A percentile compares a stretch with the other conserved stretches of the same genome.
These are phyloP conservation scores for Lordiphosa clarofinis DNA, from an alignment of 1,140 invertebrate genomes.

Conservation along the genomic window DNA sequence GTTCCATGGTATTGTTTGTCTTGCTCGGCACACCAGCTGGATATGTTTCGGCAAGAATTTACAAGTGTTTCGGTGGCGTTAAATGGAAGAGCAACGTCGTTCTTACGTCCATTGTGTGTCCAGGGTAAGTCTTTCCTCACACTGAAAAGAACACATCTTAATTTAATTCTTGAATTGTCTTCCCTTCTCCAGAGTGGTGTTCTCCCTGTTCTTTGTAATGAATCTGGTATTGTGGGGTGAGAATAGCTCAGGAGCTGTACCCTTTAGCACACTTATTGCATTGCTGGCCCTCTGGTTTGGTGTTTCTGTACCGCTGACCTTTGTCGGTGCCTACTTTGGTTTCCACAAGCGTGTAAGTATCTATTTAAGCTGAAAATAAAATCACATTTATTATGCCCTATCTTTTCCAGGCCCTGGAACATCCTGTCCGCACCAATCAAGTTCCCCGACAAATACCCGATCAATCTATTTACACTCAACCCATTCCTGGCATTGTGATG, in stretches of 20 bases:
- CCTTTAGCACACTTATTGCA: conserved; percentile 98
- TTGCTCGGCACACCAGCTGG: conserved; percentile 97
- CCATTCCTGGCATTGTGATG: conserved; percentile 96
- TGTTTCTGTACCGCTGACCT: conserved; percentile 98
- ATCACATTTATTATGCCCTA: not conserved
- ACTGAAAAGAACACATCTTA: too few relatives aligned
- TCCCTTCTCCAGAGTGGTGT: conserved; percentile 89
- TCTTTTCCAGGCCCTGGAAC: conserved; percentile 89
- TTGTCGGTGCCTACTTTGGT: conserved; percentile 98
- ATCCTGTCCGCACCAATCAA: conserved; percentile 98
- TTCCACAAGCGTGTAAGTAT: conserved; percentile 95
- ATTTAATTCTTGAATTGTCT: too few relatives aligned
- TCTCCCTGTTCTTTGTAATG: conserved; percentile 96
- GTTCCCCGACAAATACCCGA: conserved; percentile 99
- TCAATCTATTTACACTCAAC: conserved; percentile 97
- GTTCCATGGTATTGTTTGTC: conserved; percentile 96
- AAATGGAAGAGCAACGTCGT: conserved; percentile 99
- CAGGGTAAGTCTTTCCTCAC: conserved; percentile 94
- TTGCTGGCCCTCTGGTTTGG: conserved; percentile 97
- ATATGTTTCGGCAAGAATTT: conserved; percentile 96
- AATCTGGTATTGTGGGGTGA: conserved; percentile 97
- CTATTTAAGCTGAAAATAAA: not conserved
- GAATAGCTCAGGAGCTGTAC: conserved; percentile 96
- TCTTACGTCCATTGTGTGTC: conserved; percentile 96
- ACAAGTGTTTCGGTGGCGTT: conserved; percentile 98